These are phyloP conservation scores for Harlomillsia oculata DNA, from an alignment of 1,140 invertebrate genomes.

Conservation along the genomic window DNA sequence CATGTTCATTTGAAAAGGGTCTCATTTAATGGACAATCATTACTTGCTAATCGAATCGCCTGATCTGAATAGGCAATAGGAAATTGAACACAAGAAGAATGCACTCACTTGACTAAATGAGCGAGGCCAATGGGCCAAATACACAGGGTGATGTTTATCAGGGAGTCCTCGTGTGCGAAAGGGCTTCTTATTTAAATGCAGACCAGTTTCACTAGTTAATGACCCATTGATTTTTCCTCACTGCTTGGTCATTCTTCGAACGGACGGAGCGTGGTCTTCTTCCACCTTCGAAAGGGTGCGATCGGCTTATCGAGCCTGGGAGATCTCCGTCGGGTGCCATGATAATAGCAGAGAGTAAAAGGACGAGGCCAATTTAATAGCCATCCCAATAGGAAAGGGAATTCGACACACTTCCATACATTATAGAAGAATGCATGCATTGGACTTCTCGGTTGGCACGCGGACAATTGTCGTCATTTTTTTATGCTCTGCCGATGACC, in stretches of 20 bases:
- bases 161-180: too few species aligned
- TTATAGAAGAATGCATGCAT: not conserved
- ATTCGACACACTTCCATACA: slow-evolving; percentile 15
- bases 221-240: slow-evolving; percentile 11
- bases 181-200: not conserved
- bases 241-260: too few species aligned
- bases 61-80: slow-evolving; percentile 12
- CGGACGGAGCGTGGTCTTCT: too few species aligned
- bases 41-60: slow-evolving; percentile 12
- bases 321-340: too few species aligned
- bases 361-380: too few species aligned
- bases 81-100: slow-evolving; percentile 1
- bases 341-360: too few species aligned
- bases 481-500: too few species aligned
- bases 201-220: slow-evolving; percentile 16
- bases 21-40: slow-evolving; percentile 13
- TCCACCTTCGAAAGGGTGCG: too few species aligned
- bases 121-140: not conserved
- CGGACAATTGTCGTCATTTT: slow-evolving; percentile 13
- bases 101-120: too few species aligned
- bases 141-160: not conserved
- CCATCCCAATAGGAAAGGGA: slow-evolving; percentile 8
- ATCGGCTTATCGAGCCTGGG: too few species aligned
- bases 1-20: too few species aligned
- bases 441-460: slow-evolving; percentile 8